Evolutionary conservation across 2,113 vertebrate species (phyloP).

Genomic region (Myanophis thanlyinensis): DNA sequence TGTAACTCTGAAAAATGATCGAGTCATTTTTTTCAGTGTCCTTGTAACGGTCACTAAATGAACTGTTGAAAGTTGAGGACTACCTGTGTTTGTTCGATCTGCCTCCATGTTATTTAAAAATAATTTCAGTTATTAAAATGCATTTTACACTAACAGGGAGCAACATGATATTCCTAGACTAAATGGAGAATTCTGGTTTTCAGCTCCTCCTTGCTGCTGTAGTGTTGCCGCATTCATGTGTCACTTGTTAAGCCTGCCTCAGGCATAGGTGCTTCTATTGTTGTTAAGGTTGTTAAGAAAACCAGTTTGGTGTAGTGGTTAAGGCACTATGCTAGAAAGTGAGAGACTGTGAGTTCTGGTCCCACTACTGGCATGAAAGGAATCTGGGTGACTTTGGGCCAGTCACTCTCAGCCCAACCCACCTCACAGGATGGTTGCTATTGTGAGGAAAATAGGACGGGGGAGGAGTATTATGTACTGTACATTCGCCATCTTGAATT

Average conservation of each 20-base stretch:
- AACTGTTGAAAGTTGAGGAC: not conserved
- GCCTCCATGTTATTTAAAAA: not conserved
- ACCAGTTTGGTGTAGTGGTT: too few species aligned
- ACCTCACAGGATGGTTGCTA: too few species aligned
- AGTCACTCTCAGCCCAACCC: too few species aligned
- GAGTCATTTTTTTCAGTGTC: not conserved
- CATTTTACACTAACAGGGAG: not conserved
- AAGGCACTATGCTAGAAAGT: too few species aligned
- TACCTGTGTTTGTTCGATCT: not conserved
- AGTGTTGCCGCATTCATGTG: not conserved
- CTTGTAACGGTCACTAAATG: not conserved
- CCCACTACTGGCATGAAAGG: too few species aligned
- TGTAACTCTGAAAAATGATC: not conserved
- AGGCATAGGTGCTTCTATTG: not conserved
- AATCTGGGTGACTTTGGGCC: too few species aligned
- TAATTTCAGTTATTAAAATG: slow-evolving; percentile 10
- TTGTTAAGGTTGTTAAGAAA: not conserved
- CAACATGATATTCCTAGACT: not conserved
- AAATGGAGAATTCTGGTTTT: not conserved
- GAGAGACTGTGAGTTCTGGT: too few species aligned
- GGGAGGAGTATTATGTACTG: too few species aligned
- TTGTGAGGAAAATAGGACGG: too few species aligned
- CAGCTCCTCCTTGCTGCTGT: not conserved
- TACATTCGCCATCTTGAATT: too few species aligned
- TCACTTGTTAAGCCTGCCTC: not conserved